Base-by-base conservation (phyloP, 2,113 vertebrate species). In the Gallinago jamesoni region DNA sequence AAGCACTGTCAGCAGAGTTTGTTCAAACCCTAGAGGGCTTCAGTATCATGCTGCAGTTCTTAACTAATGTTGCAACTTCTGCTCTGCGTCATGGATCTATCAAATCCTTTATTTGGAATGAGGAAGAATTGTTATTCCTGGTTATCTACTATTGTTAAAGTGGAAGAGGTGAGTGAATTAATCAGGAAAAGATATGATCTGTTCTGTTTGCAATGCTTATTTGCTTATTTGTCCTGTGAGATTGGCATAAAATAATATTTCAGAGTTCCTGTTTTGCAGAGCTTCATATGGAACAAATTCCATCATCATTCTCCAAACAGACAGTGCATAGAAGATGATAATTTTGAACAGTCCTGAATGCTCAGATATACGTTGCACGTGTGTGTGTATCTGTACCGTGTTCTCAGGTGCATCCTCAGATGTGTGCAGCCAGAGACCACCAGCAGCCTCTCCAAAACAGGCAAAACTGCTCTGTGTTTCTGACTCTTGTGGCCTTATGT, bases 1-100 rank as follows among this genome's bases (percentile, higher is more conserved):
- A 96, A 97, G 90, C 80, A 94, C 72, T 91, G 83, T 96, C 96
- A 98, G 86, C 82, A 96, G 70, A 87, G 39, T 95, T 97, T 95
- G 66, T 96, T 95, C 90, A 96, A 95, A 79, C 30, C 79, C 77
- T 64, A 84, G 90, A 94, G 57, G 69, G 87, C 10, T 97, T 97
- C 93, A 95, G 87, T 87, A 94, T 96, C 87, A 96, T 92, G 77
- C 84, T 87, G 68, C 57, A 90, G 70, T 87, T 97, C 88, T 90
- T 69, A 97, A 96, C 84, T 96, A 81, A 41, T 74, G n/a, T 84
- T 94, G 87, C 56, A 63, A 20, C 57, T 93, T 81, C 84, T 96
- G 73, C 50, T 95, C 39, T 92, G 83, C 95, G 93, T 50, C 89
- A 81, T 84, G 78, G 73, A 92, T 79, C 83, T 89, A 96, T 90